These are phyloP conservation scores for Tethea ocularis DNA, from an alignment of 2,888 invertebrate genomes.

Conservation along the genomic window DNA sequence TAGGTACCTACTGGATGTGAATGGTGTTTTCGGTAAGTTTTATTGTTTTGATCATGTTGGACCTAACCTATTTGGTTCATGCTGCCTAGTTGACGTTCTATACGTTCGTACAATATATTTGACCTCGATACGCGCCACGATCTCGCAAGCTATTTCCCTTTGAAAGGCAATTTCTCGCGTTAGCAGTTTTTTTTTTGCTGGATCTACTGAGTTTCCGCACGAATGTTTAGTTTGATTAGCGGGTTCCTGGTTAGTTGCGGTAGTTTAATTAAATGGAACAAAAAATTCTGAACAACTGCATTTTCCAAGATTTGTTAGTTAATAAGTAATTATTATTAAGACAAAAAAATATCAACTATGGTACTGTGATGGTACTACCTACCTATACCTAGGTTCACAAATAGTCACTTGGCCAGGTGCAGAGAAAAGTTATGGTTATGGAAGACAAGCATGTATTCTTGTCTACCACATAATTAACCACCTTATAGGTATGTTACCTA, in stretches of 20 bases:
- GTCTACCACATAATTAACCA: too few relatives aligned
- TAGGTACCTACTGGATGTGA: slow-evolving; percentile 53
- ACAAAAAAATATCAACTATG: too few relatives aligned
- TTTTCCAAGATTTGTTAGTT: too few relatives aligned
- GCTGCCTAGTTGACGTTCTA: slow-evolving; percentile 39
- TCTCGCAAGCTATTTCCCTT: slow-evolving; percentile 54
- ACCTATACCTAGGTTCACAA: too few relatives aligned
- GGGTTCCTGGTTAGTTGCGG: slow-evolving; percentile 12
- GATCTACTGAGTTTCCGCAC: slow-evolving; percentile 47
- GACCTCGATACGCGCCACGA: slow-evolving; percentile 66
- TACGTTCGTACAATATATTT: slow-evolving; percentile 33
- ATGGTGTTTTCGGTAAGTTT: slow-evolving; percentile 72
- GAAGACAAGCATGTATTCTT: too few relatives aligned
- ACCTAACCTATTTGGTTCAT: slow-evolving; percentile 63
- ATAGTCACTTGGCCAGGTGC: too few relatives aligned
- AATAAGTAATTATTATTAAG: too few relatives aligned
- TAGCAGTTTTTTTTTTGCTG: slow-evolving; percentile 58
- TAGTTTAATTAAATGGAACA: not conserved
- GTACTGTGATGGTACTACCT: too few relatives aligned
- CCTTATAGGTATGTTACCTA: too few relatives aligned
- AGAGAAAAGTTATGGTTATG: too few relatives aligned
- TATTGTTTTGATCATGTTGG: slow-evolving; percentile 59
- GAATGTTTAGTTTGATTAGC: slow-evolving; percentile 51
- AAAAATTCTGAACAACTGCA: not conserved
- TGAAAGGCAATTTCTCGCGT: slow-evolving; percentile 60